These are phyloP conservation scores for Chlorops oryzae DNA, from an alignment of 1,140 invertebrate species.

Conservation along the genomic window DNA sequence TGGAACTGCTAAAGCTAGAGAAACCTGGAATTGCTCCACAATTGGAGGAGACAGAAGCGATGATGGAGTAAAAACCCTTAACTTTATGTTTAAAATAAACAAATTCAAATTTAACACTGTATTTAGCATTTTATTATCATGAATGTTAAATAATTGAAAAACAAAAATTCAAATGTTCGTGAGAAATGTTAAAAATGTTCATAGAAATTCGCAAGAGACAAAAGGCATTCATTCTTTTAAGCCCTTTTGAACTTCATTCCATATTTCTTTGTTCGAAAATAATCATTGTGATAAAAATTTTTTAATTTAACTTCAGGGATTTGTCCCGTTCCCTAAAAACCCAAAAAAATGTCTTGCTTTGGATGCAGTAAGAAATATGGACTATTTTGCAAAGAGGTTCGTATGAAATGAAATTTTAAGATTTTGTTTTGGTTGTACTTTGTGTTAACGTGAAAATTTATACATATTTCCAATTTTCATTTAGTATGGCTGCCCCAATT, in stretches of 20 bases:
- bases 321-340: too few species aligned
- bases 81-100: not conserved
- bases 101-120: not conserved
- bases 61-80: conserved; percentile 6
- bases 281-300: too few species aligned
- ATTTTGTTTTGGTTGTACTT: not conserved
- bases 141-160: not conserved
- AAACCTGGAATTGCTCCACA: conserved; percentile 3
- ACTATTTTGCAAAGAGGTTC: conserved; percentile 51
- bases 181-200: too few species aligned
- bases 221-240: too few species aligned
- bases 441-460: conserved; percentile 1
- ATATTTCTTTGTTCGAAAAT: too few species aligned
- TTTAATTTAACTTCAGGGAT: too few species aligned
- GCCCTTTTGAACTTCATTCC: too few species aligned
- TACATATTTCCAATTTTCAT: conserved; percentile 4
- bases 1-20: conserved; percentile 14
- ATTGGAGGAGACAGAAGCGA: not conserved
- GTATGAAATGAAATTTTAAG: not conserved
- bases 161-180: not conserved
- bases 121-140: not conserved
- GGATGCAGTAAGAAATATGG: conserved; percentile 50
- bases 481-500: conserved; percentile 56
- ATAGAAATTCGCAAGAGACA: not conserved
- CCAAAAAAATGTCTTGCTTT: conserved; percentile 49